Evolutionary conservation across 2,113 vertebrate genomes (phyloP).

Genomic region (Connochaetes taurinus): DNA sequence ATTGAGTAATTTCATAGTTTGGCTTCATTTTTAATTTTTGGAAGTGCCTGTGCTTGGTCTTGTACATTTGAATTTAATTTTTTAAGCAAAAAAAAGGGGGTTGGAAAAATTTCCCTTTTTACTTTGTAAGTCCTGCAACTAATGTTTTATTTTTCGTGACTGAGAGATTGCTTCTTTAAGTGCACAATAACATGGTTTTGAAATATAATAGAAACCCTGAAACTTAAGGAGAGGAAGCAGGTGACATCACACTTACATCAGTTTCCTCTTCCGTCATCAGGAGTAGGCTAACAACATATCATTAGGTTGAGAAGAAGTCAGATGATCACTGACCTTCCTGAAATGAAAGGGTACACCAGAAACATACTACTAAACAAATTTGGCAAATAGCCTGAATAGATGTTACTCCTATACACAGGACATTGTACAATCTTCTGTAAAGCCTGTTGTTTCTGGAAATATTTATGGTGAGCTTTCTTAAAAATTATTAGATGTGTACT

Average conservation of each 20-base stretch:
- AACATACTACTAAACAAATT: constrained; percentile 46
- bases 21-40: constrained; percentile 85
- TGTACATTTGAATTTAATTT: constrained; percentile 83
- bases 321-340: constrained; percentile 54
- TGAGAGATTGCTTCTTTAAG: constrained; percentile 75
- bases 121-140: constrained; percentile 79
- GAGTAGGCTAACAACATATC: constrained; percentile 66
- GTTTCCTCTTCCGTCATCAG: constrained; percentile 73
- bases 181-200: constrained; percentile 73
- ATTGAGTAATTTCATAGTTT: constrained; percentile 86
- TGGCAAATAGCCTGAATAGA: constrained; percentile 58
- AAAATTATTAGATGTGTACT: constrained; percentile 59
- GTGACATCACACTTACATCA: constrained; percentile 63
- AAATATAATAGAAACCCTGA: constrained; percentile 73
- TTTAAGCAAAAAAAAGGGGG: constrained; percentile 64
- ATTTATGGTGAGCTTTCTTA: constrained; percentile 63
- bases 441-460: constrained; percentile 71
- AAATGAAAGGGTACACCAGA: constrained; percentile 59
- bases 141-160: constrained; percentile 77
- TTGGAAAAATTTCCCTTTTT: constrained; percentile 76
- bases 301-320: constrained; percentile 69
- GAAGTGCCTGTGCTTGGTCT: constrained; percentile 94
- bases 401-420: constrained; percentile 57
- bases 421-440: constrained; percentile 53
- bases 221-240: constrained; percentile 74